Percentiles rank a stretch among this genome's conserved stretches.
These are phyloP conservation scores for Saccostrea glomerata DNA, from an alignment of 1,140 invertebrate species.

Conservation along the genomic window DNA sequence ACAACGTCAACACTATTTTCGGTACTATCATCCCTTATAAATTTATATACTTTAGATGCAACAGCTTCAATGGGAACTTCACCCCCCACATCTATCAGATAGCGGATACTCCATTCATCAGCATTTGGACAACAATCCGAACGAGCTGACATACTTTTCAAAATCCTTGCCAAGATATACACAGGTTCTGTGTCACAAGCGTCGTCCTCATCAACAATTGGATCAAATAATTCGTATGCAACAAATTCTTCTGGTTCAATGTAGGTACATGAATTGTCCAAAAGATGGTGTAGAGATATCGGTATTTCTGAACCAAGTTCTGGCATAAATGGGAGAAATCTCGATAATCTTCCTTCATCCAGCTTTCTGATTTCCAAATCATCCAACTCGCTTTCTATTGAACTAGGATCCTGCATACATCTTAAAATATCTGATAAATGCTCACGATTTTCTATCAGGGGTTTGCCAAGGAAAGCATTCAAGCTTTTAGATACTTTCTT, in stretches of 20 bases:
- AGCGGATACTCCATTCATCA: conserved; percentile 25
- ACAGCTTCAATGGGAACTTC: conserved; percentile 48
- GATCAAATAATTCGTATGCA: conserved; percentile 7
- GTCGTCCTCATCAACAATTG: conserved; percentile 5
- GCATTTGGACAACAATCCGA: not conserved
- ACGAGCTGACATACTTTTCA: not conserved
- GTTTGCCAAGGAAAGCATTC: not conserved
- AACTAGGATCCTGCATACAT: not conserved
- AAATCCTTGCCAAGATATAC: not conserved
- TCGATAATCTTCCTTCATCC: not conserved
- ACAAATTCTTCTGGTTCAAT: not conserved
- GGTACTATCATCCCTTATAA: conserved; percentile 48
- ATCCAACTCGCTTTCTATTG: not conserved
- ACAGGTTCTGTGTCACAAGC: not conserved
- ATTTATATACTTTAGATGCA: conserved; percentile 65
- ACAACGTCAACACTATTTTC: not conserved
- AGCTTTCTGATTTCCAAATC: not conserved
- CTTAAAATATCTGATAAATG: not conserved
- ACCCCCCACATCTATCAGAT: conserved; percentile 62
- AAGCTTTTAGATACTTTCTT: not conserved
- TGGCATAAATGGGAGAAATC: not conserved
- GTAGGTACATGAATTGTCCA: conserved; percentile 1
- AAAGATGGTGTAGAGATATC: conserved; percentile 20
- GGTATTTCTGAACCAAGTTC: not conserved
- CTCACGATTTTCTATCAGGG: not conserved